phyloP scores from a whole-genome alignment of 2,888 invertebrate species.

The Fragum fragum region DNA sequence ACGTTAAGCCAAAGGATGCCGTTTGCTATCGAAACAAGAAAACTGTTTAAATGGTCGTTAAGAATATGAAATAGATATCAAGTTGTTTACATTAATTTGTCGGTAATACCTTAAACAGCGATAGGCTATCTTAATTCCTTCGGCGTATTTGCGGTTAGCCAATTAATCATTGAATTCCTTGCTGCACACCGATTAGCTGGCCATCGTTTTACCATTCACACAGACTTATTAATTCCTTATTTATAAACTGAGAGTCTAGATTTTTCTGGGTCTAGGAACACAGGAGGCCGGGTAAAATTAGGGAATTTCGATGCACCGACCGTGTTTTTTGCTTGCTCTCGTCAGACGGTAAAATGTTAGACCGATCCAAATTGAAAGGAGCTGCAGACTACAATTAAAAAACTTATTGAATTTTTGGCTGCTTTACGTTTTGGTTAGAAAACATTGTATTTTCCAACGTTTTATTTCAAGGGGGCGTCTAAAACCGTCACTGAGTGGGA shows the following conservation, averaged over 20 bases:
- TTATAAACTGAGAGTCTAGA: not conserved
- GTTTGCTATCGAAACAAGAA: not conserved
- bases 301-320: no score
- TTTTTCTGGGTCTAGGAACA: slow-evolving; percentile 8
- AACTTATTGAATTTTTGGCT: no score
- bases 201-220: not conserved
- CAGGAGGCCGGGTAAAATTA: slow-evolving; percentile 5
- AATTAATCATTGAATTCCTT: not conserved
- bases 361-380: no score
- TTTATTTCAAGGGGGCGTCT: no score
- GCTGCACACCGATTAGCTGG: not conserved
- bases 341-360: no score
- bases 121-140: slow-evolving; percentile 7
- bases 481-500: no score
- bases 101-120: not conserved
- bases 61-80: not conserved
- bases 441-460: no score
- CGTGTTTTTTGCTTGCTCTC: no score
- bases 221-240: not conserved
- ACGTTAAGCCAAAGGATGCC: not conserved
- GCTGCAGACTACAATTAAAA: no score
- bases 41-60: slow-evolving; percentile 11
- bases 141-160: slow-evolving; percentile 13
- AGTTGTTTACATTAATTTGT: slow-evolving; percentile 9
- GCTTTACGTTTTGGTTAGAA: no score